Base-by-base conservation (phyloP, 2,888 invertebrate species). In the Pseudanteris insignis region DNA sequence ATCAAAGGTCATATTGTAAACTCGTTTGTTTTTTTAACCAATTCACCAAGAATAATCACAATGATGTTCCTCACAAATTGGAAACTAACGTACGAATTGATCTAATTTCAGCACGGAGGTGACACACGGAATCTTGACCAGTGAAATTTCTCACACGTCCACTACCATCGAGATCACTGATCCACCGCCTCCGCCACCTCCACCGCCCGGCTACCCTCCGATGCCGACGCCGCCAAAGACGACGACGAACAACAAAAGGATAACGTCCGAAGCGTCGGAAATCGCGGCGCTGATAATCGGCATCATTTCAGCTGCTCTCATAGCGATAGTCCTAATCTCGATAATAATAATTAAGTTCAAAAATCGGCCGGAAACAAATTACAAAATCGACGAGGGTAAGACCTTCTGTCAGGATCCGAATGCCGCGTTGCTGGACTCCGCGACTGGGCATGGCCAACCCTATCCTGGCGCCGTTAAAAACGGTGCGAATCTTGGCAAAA, bases 261-360 rank as follows among this genome's bases (percentile, higher is more conserved):
- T 87, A 64, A 86, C 84, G 55, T 87, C 89, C 7, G 88, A 89
- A 70, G 87, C 88, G 43, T 88, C 88, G 24, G 89, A 89, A 72
- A 87, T 87, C 71, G 87, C 88, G 0, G 89, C 90, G 2, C 83
- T 93, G 71, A 89, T 93, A 53, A 90, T 93, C 51, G 91, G 92
- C 65, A 93, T 96, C 67, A 93, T 94, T 57, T 94, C 94, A 2
- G 94, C 93, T 33, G 91, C 93, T 26, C 83, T 94, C 63, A 95
- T 96, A 74, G 92, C 92, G 21, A 90, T 95, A 65, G 91, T 96
- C 44, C 85, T 96, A 64, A 88, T 96, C 64, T 91, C 96, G 47
- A 86, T 97, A 59, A 86, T 95, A 57, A 92, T 96, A 70, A 86
- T 96, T 70, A 93, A 94, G 82, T 91, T 94, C 80, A 85, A 87